Conservation (phyloP, 2,797 vertebrate species). For the Enteromius argenteus region DNA sequence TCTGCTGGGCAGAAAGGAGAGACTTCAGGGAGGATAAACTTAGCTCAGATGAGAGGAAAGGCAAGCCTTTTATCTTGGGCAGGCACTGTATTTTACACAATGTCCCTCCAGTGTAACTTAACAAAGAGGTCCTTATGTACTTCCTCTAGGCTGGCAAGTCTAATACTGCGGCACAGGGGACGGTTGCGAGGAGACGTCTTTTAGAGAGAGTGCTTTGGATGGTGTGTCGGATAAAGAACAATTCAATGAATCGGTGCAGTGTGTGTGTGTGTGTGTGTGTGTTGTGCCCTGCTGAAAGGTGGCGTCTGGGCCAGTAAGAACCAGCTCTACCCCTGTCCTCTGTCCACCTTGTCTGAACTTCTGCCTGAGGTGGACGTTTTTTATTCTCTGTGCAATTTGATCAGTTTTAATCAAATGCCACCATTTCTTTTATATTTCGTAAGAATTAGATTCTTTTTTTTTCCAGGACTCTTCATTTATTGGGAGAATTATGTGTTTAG, state of each 20-base stretch:
- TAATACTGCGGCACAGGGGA: conserved; percentile 65
- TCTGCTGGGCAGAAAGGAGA: conserved; percentile 70
- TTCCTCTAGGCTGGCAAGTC: conserved; percentile 63
- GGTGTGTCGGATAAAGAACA: conserved; percentile 75
- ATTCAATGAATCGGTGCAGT: conserved; percentile 68
- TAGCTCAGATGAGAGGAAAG: conserved; percentile 75
- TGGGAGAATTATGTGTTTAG: not conserved
- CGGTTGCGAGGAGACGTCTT: conserved; percentile 69
- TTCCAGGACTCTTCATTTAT: not conserved
- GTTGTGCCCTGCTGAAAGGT: conserved; percentile 60
- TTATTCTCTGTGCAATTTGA: conserved; percentile 23
- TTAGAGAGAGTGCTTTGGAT: conserved; percentile 61
- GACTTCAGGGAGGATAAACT: conserved; percentile 71
- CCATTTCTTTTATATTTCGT: conserved; percentile 5
- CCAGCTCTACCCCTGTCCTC: conserved; percentile 29
- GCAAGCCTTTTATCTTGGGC: conserved; percentile 77
- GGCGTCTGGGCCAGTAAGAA: conserved; percentile 54
- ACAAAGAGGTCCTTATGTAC: conserved; percentile 79
- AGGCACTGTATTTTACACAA: conserved; percentile 75
- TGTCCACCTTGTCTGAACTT: conserved; percentile 53
- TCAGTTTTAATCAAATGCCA: conserved; percentile 7
- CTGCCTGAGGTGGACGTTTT: conserved; percentile 7
- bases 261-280: conserved; percentile 56
- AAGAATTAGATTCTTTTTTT: not conserved
- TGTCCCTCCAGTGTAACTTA: conserved; percentile 66